Percentiles rank a stretch among this genome's conserved stretches.
Conservation (phyloP, 2,113 vertebrate genomes). For the Pteronura brasiliensis region DNA sequence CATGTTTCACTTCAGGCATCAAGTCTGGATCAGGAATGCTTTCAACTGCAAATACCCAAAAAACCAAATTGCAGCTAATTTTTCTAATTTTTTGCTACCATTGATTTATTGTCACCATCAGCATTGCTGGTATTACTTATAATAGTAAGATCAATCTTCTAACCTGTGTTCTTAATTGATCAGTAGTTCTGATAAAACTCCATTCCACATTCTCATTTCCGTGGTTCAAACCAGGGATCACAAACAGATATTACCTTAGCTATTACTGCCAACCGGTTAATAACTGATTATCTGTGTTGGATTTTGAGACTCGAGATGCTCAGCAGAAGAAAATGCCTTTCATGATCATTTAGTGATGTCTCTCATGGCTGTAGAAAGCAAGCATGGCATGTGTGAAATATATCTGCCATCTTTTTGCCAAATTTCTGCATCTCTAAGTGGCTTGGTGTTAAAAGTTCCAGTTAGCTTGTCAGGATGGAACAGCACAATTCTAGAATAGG, state of each 20-base stretch:
- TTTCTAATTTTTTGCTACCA: not conserved
- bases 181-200: not conserved
- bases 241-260: not conserved
- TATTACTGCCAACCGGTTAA: not conserved
- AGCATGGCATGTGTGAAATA: not conserved
- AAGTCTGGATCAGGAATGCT: not conserved
- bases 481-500: not conserved
- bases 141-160: not conserved
- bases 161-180: not conserved
- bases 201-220: not conserved
- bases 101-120: not conserved
- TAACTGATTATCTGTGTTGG: not conserved
- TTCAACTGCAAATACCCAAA: not conserved
- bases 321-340: not conserved
- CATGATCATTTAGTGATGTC: not conserved
- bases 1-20: not conserved
- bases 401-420: not conserved
- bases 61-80: not conserved
- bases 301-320: not conserved
- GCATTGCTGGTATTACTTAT: not conserved
- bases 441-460: not conserved
- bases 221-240: not conserved
- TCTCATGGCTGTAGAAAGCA: not conserved
- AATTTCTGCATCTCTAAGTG: not conserved
- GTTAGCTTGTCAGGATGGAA: not conserved